Conservation (phyloP, 2,113 vertebrate species). For the Xiphorhynchus elegans region DNA sequence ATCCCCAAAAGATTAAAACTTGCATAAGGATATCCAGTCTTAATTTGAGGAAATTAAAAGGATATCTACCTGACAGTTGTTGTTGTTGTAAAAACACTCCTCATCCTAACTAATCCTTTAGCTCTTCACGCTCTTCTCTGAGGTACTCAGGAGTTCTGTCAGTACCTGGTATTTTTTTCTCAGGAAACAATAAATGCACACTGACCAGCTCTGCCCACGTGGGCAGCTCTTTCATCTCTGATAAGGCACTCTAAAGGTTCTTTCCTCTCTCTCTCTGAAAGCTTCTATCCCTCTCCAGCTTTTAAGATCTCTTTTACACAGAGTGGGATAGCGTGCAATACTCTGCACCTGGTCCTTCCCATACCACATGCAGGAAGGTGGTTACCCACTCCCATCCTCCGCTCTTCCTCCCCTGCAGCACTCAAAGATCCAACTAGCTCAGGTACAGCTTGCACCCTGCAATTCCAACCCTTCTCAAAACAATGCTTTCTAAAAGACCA, state of each 20-base stretch:
- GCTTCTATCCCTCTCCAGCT: neutral
- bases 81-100: rapidly evolving
- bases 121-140: neutral
- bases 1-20: neutral
- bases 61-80: neutral
- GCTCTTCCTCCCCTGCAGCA: neutral
- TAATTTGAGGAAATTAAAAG: neutral
- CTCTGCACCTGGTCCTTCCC: neutral
- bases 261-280: neutral
- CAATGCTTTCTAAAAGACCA: neutral
- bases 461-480: neutral
- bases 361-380: neutral
- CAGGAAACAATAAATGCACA: neutral
- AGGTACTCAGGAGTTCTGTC: neutral
- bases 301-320: neutral
- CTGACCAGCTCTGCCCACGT: neutral
- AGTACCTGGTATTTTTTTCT: neutral
- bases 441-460: neutral
- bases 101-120: neutral
- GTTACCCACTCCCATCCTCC: neutral
- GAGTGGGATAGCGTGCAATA: neutral
- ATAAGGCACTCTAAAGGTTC: neutral
- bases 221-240: neutral
- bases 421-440: neutral
- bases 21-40: neutral